Evolutionary conservation across 2,113 vertebrate genomes (phyloP).

Genomic region (Microcebus griseorufus): DNA sequence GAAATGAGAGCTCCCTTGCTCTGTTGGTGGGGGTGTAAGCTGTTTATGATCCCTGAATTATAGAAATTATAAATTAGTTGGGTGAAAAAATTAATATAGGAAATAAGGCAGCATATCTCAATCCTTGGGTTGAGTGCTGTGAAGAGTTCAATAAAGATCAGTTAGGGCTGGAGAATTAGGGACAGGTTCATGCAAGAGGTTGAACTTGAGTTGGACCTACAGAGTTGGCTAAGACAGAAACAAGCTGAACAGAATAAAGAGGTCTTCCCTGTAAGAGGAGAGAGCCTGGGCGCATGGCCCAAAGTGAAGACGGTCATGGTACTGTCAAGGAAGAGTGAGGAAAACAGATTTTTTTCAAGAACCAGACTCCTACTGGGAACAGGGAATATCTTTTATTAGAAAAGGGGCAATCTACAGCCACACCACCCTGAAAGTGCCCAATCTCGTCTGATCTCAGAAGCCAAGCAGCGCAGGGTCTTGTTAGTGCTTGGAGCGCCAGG

Average conservation of each 20-base stretch:
- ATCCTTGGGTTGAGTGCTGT: not conserved
- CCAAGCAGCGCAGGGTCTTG: no score
- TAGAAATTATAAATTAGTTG: not conserved
- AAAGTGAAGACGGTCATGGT: not conserved
- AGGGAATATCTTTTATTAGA: not conserved
- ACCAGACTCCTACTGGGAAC: not conserved
- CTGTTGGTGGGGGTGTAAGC: not conserved
- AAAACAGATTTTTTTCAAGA: not conserved
- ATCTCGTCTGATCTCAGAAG: no score
- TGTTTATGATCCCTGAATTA: not conserved
- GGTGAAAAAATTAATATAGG: not conserved
- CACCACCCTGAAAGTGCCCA: no score
- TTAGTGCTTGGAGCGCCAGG: not conserved
- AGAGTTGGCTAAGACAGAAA: not conserved
- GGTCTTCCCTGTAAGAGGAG: not conserved
- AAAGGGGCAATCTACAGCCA: not conserved
- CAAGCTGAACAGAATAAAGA: not conserved
- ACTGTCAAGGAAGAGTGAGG: not conserved
- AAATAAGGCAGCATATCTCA: not conserved
- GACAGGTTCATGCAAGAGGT: not conserved
- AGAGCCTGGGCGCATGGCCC: not conserved
- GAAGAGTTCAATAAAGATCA: not conserved
- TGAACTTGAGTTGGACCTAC: not conserved
- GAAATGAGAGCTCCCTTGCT: not conserved
- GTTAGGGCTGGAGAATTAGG: not conserved